A percentile compares a stretch with the other conserved stretches of the same genome.
Conservation (phyloP, 2,888 invertebrate species). For the Noctua fimbriata region DNA sequence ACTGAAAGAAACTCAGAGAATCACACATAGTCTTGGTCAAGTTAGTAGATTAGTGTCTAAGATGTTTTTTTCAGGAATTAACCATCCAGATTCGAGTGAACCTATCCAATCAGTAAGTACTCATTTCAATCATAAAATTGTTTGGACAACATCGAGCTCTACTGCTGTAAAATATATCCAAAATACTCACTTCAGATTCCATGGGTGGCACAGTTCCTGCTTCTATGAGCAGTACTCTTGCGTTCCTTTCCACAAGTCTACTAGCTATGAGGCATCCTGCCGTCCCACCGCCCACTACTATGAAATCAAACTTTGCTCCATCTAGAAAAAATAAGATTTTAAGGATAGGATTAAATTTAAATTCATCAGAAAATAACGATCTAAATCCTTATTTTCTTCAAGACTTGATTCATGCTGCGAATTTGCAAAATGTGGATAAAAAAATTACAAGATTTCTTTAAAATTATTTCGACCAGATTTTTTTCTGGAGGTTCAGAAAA, state of each 20-base stretch:
- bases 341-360: no score
- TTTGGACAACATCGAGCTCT: neutral
- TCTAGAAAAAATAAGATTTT: slow-evolving; percentile 48
- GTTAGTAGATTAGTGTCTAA: neutral
- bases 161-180: neutral
- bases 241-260: slow-evolving; percentile 61
- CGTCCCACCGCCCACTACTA: slow-evolving; percentile 71
- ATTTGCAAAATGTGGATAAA: neutral
- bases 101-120: neutral
- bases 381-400: neutral
- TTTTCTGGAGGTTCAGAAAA: neutral
- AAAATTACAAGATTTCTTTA: neutral
- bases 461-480: neutral
- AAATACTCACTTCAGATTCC: slow-evolving; percentile 68
- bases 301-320: slow-evolving; percentile 64
- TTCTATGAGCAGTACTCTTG: slow-evolving; percentile 69
- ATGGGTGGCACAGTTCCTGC: slow-evolving; percentile 72
- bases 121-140: neutral
- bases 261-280: slow-evolving; percentile 71
- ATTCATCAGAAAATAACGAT: no score
- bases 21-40: neutral
- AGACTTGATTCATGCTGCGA: neutral
- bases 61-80: no score
- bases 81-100: neutral
- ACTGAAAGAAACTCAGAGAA: neutral